These are phyloP conservation scores for Scarus forsteni DNA, from an alignment of 2,797 vertebrate genomes.

Conservation along the genomic window DNA sequence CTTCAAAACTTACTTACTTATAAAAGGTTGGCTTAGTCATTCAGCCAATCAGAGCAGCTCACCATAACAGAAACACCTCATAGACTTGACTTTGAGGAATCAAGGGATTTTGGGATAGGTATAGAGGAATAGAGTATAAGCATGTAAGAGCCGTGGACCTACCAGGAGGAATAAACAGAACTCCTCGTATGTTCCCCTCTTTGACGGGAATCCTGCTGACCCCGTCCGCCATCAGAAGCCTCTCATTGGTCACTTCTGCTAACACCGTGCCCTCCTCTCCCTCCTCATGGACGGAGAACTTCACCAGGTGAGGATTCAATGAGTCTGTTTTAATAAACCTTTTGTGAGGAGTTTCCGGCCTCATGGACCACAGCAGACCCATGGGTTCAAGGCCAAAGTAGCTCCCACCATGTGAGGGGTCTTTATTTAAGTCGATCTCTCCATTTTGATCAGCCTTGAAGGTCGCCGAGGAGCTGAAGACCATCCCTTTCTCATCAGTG, in stretches of 20 bases:
- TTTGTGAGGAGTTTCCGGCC: conserved; percentile 43
- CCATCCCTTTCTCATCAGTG: no score
- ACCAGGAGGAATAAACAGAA: conserved; percentile 65
- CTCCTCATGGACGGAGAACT: conserved; percentile 1
- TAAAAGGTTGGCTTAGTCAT: no score
- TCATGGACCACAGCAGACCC: conserved; percentile 86
- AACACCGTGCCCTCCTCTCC: no score
- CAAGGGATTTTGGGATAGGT: no score
- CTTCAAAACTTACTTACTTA: no score
- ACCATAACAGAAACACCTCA: no score
- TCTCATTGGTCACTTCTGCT: no score
- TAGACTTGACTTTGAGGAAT: no score
- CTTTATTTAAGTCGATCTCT: conserved; percentile 73
- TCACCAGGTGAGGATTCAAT: conserved; percentile 71
- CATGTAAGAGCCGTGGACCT: neutral
- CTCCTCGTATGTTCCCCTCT: conserved; percentile 42
- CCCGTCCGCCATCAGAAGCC: conserved; percentile 34
- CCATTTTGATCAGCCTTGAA: conserved; percentile 78
- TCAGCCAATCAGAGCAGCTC: no score
- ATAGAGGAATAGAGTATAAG: no score
- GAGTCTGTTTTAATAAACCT: conserved; percentile 73
- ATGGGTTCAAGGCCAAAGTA: conserved; percentile 82
- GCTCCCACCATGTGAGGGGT: conserved; percentile 79
- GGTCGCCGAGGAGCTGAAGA: conserved; percentile 61
- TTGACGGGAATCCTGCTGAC: conserved; percentile 9